Base-by-base conservation (phyloP, 2,113 vertebrate genomes). In the Willisornis vidua region DNA sequence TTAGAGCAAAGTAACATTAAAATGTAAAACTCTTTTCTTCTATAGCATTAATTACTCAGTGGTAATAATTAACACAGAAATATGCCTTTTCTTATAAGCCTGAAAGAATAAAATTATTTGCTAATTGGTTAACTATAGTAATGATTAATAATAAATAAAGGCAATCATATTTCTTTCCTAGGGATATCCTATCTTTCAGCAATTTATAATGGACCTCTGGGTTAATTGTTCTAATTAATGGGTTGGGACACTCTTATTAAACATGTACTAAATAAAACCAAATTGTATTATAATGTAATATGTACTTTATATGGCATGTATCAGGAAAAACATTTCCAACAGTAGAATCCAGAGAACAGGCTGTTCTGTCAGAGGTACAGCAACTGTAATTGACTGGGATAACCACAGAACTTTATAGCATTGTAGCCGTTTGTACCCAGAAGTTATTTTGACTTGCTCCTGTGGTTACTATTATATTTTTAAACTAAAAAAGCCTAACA, bases 141-240 rank as follows among this genome's bases (percentile, higher is more conserved):
- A 88, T 61, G 45, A 95, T 96, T 86, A 96, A 96, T 96, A 96
- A 94, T 96, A 96, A 95, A 96, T 95, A 95, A 95, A 74, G 62
- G 19, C 48, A 94, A 51, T 81, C 22, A 61, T 85, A 93, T 91
- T 94, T 96, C 62, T 93, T 91, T 94, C 63, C 52, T 75, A 65
- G 24, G 43, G 72, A 76, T 91, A 88, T 39, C 49, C 6, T 67
- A 48, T 67, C 73, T 91, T 91, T 78, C 37, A 74, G 85, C 91
- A 87, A 65, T 94, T 94, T 83, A 41, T 83, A 93, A 85, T 29
- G 55, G 66, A 96, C 66, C n/a, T 89, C 58, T 94, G 83, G 62
- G 79, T 96, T 82, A 85, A 55, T 90, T 88, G 35, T 68, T 90
- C 76, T 80, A 87, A 93, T 97, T 88, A 96, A 59, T 26, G 54